phyloP scores from a whole-genome alignment of 2,797 vertebrate species.

The Myotis pilosus region DNA sequence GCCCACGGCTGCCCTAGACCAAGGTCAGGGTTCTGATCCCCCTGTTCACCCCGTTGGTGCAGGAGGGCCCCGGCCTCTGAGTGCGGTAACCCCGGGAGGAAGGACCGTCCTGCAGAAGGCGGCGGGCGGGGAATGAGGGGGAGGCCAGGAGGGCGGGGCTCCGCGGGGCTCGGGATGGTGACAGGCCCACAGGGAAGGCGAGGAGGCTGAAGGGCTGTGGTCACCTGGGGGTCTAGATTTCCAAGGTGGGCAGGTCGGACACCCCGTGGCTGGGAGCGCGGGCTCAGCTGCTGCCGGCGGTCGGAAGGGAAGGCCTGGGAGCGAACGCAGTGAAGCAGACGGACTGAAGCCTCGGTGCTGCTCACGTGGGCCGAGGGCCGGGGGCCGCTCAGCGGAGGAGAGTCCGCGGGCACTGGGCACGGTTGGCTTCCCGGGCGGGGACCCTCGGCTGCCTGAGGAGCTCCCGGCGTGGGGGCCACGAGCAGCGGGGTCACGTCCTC shows the following conservation, averaged over 20 bases:
- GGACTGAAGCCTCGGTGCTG: fast-evolving
- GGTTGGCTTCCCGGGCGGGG: too few species aligned
- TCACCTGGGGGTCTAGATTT: fast-evolving
- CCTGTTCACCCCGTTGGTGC: fast-evolving
- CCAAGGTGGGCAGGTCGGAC: neutral
- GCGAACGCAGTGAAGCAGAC: neutral
- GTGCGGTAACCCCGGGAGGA: fast-evolving
- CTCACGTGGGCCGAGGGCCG: too few species aligned
- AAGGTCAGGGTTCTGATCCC: neutral
- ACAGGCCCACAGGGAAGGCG: neutral
- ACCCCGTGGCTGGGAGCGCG: fast-evolving
- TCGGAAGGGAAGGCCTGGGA: neutral
- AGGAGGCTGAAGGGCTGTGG: fast-evolving
- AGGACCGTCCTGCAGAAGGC: too few species aligned
- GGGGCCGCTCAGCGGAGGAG: too few species aligned
- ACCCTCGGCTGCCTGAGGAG: neutral
- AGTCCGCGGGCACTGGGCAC: too few species aligned
- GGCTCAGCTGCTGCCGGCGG: fast-evolving
- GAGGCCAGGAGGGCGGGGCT: neutral
- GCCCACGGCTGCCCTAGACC: neutral
- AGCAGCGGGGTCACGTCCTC: neutral
- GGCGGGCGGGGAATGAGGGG: neutral
- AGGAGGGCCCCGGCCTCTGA: neutral
- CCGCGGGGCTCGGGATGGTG: neutral
- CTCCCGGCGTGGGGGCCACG: neutral